Evolutionary conservation across 2,113 vertebrate species (phyloP).

Genomic region (Barbus barbus): DNA sequence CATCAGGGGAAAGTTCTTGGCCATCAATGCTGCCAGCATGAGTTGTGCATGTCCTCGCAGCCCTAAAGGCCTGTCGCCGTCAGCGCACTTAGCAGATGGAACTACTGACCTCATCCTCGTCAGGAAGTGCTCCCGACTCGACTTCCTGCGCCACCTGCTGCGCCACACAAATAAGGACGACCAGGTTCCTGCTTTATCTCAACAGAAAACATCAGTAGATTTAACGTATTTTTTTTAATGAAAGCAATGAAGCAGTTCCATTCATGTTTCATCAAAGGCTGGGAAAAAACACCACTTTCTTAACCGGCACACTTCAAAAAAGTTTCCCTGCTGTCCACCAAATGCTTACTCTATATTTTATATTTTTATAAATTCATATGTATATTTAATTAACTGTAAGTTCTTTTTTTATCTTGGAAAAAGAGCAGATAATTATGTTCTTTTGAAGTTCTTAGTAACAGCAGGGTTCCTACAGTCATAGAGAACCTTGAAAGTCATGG

Average conservation of each 20-base stretch:
- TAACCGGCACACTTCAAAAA: background rate
- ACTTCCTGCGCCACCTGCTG: constrained; percentile 89
- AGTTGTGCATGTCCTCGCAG: constrained; percentile 93
- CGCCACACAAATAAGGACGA: constrained; percentile 89
- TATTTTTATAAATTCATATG: background rate
- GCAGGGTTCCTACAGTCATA: background rate
- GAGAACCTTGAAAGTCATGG: background rate
- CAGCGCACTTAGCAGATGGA: constrained; percentile 94
- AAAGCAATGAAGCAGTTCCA: background rate
- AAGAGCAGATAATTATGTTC: background rate
- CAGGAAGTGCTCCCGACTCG: constrained; percentile 88
- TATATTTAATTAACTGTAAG: background rate
- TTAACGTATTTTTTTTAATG: background rate
- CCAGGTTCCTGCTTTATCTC: constrained; percentile 72
- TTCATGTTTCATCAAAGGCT: background rate
- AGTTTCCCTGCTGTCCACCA: background rate
- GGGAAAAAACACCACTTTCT: background rate
- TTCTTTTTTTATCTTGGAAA: background rate
- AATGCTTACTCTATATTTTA: background rate
- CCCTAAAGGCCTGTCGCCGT: constrained; percentile 89
- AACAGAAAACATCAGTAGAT: background rate
- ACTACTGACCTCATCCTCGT: constrained; percentile 93
- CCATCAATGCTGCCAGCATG: constrained; percentile 91
- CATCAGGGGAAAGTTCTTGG: constrained; percentile 90
- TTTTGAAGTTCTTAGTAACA: background rate